Conservation (phyloP, 2,888 invertebrate genomes). For the Pseudolycoriella hygida region DNA sequence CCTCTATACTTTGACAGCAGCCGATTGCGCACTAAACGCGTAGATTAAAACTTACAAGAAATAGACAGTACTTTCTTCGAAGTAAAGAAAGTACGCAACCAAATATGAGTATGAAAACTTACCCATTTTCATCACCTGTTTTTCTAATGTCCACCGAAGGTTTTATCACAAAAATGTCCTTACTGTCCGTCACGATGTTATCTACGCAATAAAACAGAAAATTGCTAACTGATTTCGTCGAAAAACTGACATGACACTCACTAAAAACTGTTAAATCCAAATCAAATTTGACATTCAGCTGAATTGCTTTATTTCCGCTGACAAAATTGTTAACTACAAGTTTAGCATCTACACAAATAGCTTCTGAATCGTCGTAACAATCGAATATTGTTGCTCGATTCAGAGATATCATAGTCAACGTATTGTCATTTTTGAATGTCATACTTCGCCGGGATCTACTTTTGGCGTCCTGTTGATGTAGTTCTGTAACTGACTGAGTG, state of each 20-base stretch:
- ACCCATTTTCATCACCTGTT: constrained; percentile 17
- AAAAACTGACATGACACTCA: background rate
- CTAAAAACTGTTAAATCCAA: constrained; percentile 3
- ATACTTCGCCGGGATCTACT: constrained; percentile 1
- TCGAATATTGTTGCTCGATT: constrained; percentile 29
- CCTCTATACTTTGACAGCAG: too few relatives aligned
- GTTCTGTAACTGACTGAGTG: constrained; percentile 1
- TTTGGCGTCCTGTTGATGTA: background rate
- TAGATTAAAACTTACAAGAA: too few relatives aligned
- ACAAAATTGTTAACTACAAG: background rate
- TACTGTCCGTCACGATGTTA: constrained; percentile 23
- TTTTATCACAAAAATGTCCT: constrained; percentile 26
- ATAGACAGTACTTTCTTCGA: too few relatives aligned
- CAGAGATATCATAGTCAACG: constrained; percentile 16
- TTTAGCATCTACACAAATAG: background rate
- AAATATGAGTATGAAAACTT: constrained; percentile 5
- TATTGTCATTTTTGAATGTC: constrained; percentile 5
- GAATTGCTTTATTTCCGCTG: background rate
- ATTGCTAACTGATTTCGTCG: background rate
- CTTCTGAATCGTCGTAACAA: constrained; percentile 19
- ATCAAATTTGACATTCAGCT: background rate
- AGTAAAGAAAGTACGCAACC: too few relatives aligned
- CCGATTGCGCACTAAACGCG: too few relatives aligned
- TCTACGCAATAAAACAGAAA: constrained; percentile 12
- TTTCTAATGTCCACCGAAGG: constrained; percentile 20